phyloP scores from a whole-genome alignment of 2,888 invertebrate species.

The Heliconius charithonia region DNA sequence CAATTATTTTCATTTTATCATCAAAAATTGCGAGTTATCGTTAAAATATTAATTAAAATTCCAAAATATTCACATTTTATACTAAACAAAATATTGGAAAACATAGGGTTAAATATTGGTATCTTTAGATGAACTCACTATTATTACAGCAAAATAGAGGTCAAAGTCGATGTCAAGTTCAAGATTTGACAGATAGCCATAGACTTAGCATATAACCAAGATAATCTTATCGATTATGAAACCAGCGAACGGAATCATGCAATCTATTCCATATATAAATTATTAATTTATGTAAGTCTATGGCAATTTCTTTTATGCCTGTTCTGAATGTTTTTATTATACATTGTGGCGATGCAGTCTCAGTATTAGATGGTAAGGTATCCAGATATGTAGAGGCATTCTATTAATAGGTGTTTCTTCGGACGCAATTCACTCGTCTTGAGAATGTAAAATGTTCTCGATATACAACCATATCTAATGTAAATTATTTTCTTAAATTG shows the following conservation, averaged over 20 bases:
- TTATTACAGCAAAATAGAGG: constrained; percentile 7
- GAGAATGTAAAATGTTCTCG: constrained; percentile 7
- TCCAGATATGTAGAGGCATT: constrained; percentile 25
- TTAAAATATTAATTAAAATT: too few relatives aligned
- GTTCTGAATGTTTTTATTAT: constrained; percentile 23
- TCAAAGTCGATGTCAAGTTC: constrained; percentile 36
- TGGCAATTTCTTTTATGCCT: constrained; percentile 28
- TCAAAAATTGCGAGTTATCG: too few relatives aligned
- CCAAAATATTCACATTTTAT: neutral
- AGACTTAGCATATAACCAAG: constrained; percentile 28
- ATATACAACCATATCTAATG: neutral
- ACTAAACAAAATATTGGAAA: neutral
- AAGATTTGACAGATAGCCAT: constrained; percentile 34
- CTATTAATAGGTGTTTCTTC: constrained; percentile 14
- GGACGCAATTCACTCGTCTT: constrained; percentile 15
- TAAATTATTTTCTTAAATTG: neutral
- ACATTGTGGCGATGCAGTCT: neutral
- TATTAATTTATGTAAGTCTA: constrained; percentile 27
- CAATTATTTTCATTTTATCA: too few relatives aligned
- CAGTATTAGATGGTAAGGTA: constrained; percentile 7
- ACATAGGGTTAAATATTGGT: neutral
- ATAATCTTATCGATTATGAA: constrained; percentile 28
- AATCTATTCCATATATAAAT: constrained; percentile 24
- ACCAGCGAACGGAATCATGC: neutral
- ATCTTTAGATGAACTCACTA: neutral